Percentiles rank a stretch among this genome's conserved stretches.
phyloP scores from a whole-genome alignment of 2,113 vertebrate genomes.

The Caloenas nicobarica region DNA sequence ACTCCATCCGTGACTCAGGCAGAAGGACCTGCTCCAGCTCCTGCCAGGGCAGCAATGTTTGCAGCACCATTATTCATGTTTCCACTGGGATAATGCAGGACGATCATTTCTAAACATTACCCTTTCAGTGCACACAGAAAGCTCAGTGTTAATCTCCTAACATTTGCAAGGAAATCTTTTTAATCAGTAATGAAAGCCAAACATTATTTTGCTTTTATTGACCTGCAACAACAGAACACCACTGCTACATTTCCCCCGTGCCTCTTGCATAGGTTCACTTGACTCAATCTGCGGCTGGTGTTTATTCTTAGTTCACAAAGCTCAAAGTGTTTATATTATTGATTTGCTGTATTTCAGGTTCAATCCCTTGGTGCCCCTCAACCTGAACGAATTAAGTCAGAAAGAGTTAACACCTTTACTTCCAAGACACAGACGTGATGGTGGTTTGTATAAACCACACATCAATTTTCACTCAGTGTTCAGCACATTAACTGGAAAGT shows the following conservation, averaged over 20 bases:
- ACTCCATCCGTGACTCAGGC: background rate
- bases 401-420: slow-evolving; percentile 36
- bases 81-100: background rate
- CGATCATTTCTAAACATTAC: background rate
- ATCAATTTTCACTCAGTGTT: background rate
- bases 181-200: slow-evolving; percentile 42
- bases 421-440: background rate
- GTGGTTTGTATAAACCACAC: background rate
- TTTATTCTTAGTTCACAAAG: slow-evolving; percentile 63
- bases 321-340: slow-evolving; percentile 46
- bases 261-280: slow-evolving; percentile 6
- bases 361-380: slow-evolving; percentile 20
- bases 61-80: background rate
- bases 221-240: slow-evolving; percentile 12
- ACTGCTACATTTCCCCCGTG: slow-evolving; percentile 1
- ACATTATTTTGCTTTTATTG: slow-evolving; percentile 50
- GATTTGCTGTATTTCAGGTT: slow-evolving; percentile 45
- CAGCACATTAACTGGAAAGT: background rate
- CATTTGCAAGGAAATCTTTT: slow-evolving; percentile 58
- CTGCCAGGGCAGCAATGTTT: background rate
- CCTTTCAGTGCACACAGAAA: background rate
- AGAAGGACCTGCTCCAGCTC: background rate
- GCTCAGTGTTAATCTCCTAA: slow-evolving; percentile 49
- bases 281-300: background rate
- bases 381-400: slow-evolving; percentile 1